phyloP scores from a whole-genome alignment of 1,140 invertebrate species.

The Galleria mellonella region DNA sequence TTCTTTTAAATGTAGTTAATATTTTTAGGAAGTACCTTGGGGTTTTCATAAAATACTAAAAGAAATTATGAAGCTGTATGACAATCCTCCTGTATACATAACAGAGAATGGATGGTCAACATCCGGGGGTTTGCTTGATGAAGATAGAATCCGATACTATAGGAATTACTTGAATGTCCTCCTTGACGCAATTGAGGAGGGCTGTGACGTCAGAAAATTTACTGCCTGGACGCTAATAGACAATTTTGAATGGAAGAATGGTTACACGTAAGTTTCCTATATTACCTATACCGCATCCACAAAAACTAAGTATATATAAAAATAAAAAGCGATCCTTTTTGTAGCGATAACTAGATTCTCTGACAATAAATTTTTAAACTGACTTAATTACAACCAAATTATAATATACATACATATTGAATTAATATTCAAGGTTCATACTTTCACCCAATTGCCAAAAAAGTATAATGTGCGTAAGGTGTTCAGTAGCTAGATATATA shows the following conservation, averaged over 20 bases:
- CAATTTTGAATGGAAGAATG: slow-evolving; percentile 82
- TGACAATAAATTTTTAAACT: no score
- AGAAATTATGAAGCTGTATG: slow-evolving; percentile 23
- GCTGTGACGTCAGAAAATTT: slow-evolving; percentile 80
- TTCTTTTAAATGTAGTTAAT: no score
- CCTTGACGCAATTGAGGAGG: slow-evolving; percentile 80
- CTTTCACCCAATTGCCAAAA: no score
- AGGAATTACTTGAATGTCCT: slow-evolving; percentile 77
- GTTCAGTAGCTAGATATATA: no score
- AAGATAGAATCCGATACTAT: slow-evolving; percentile 71
- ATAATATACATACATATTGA: no score
- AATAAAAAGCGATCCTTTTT: no score
- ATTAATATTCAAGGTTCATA: no score
- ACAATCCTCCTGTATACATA: slow-evolving; percentile 26
- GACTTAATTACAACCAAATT: no score
- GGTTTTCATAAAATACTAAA: slow-evolving; percentile 25
- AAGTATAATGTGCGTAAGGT: no score
- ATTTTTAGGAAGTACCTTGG: slow-evolving; percentile 15
- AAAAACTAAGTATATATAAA: no score
- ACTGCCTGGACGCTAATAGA: slow-evolving; percentile 83
- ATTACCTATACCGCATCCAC: no score
- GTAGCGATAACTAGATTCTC: no score
- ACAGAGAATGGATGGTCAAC: slow-evolving; percentile 52
- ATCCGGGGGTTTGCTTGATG: slow-evolving; percentile 71
- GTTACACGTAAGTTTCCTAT: slow-evolving; percentile 67